Base-by-base conservation (phyloP, 2,797 vertebrate species). In the Delichon dasypus region DNA sequence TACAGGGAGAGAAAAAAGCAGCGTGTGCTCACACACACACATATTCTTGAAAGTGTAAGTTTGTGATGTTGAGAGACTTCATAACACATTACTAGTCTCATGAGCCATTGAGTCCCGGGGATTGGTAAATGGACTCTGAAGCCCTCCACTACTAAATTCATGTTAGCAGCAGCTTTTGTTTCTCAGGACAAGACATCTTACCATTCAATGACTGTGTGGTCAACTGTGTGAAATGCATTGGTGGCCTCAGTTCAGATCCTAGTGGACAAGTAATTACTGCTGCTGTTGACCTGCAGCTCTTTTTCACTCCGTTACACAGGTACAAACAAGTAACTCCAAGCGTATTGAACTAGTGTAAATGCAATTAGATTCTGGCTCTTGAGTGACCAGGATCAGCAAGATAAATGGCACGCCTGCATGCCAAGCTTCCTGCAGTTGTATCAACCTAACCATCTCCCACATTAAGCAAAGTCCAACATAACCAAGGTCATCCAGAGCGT, bases 141-240 rank as follows among this genome's bases (percentile, higher is more conserved):
- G 64, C 67, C 79, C 38, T 86, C 47, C 42, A 9, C 65, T 66
- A 51, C 81, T 84, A 92, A 87, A 76, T 90, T 93, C 68, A 65
- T 92, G 57, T 84, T 82, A 64, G 42, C 60, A 88, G 68, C 67
- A 88, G 83, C 85, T 85, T 82, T 76, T 95, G 77, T 92, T 96
- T 50, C 76, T 86, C 38, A 71, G 94, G 74, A 93, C 94, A 96
- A 95, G 65, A 72, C 17, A 12, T 89, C 88, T 89, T 72, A 79
- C 77, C 91, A 94, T 64, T 67, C 89, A 82, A 78, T 89, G 79
- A 79, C 81, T 95, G 88, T 89, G 67, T 92, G 93, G 86, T 94
- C 94, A 96, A 95, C 89, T 93, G 95, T 89, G 85, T 92, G 88
- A 94, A 97, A 96, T 91, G 79, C 78, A 90, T 83, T 92, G 86